A percentile compares a stretch with the other conserved stretches of the same genome.
phyloP scores from a whole-genome alignment of 2,888 invertebrate genomes.

The Nasonia oneida region DNA sequence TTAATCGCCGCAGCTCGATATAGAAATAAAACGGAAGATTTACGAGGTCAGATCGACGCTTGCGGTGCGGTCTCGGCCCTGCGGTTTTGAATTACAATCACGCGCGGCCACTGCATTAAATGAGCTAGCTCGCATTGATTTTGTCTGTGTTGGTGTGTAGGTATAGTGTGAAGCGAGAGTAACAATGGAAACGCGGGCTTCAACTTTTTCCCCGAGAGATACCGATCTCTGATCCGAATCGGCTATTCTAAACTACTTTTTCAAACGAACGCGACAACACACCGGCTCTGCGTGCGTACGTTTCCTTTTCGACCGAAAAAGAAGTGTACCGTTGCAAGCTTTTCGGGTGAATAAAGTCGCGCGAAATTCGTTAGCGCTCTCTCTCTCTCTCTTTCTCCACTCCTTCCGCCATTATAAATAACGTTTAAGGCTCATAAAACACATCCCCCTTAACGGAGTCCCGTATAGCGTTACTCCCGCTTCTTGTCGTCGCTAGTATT shows the following conservation, averaged over 20 bases:
- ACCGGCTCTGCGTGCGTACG: no score
- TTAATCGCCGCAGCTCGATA: not conserved
- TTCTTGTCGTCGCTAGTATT: not conserved
- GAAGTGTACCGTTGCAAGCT: not conserved
- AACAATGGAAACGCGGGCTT: conserved; percentile 45
- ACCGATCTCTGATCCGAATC: conserved; percentile 57
- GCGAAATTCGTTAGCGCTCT: conserved; percentile 34
- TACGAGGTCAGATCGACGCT: conserved; percentile 25
- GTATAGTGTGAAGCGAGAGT: not conserved
- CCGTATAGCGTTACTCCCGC: not conserved
- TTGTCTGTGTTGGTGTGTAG: not conserved
- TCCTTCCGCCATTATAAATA: conserved; percentile 57
- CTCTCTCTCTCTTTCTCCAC: not conserved
- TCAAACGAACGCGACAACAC: not conserved
- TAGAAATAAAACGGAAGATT: conserved; percentile 43
- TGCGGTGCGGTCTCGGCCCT: conserved; percentile 39
- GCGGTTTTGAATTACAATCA: conserved; percentile 60
- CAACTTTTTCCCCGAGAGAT: conserved; percentile 35
- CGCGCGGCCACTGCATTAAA: conserved; percentile 46
- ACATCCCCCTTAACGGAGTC: conserved; percentile 17
- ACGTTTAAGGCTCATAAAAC: conserved; percentile 59
- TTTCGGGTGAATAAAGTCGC: not conserved
- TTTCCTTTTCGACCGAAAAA: not conserved
- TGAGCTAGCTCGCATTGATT: conserved; percentile 52
- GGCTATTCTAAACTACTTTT: conserved; percentile 46